Evolutionary conservation across 2,888 invertebrate genomes (phyloP).

Genomic region (Drosophila eohydei): DNA sequence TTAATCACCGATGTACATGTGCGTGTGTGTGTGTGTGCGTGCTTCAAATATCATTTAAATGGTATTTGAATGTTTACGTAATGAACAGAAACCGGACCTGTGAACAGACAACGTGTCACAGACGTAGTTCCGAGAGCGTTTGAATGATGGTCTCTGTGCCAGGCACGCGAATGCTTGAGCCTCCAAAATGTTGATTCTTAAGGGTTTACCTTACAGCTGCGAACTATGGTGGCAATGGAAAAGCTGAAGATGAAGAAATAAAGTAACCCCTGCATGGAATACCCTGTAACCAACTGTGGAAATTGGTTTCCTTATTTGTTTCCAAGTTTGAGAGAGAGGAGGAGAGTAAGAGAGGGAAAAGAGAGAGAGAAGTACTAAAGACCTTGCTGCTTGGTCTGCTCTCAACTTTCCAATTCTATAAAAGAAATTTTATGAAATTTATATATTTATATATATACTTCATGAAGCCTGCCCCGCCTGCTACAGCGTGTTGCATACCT

Average conservation of each 20-base stretch:
- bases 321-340: too few species aligned
- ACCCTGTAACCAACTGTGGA: not conserved
- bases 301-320: not conserved
- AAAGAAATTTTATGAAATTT: too few species aligned
- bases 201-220: conserved; percentile 28
- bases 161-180: conserved; percentile 55
- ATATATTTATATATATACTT: too few species aligned
- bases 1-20: conserved; percentile 23
- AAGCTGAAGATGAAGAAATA: not conserved
- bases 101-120: conserved; percentile 21
- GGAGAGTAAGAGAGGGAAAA: too few species aligned
- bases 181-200: conserved; percentile 23
- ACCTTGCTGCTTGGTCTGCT: too few species aligned
- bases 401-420: too few species aligned
- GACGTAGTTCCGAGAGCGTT: conserved; percentile 37
- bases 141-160: conserved; percentile 62
- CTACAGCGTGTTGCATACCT: not conserved
- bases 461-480: not conserved
- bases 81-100: conserved; percentile 71
- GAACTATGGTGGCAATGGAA: conserved; percentile 25
- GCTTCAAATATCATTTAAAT: conserved; percentile 57
- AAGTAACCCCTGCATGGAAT: not conserved
- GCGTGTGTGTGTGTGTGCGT: conserved; percentile 32
- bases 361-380: too few species aligned
- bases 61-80: conserved; percentile 69